Percentiles rank a stretch among this genome's conserved stretches.
Conservation (phyloP, 1,140 invertebrate species). For the Drosophila orena region DNA sequence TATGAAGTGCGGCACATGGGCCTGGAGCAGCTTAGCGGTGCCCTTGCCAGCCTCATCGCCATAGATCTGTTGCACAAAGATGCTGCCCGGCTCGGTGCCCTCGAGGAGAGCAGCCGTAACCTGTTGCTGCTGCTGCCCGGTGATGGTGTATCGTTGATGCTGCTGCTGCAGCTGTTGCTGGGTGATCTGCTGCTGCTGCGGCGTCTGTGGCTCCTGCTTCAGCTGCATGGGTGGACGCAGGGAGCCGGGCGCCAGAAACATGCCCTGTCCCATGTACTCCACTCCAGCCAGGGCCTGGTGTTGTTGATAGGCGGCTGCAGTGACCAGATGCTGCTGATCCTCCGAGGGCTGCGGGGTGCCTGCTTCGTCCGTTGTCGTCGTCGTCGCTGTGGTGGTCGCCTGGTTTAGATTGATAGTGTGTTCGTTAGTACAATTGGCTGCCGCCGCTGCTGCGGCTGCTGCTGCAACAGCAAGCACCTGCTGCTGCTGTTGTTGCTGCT, state of each 20-base stretch:
- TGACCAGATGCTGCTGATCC: constrained; percentile 51
- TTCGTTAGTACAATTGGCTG: constrained; percentile 78
- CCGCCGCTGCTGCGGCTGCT: constrained; percentile 55
- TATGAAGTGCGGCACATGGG: constrained; percentile 80
- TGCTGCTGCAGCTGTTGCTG: constrained; percentile 60
- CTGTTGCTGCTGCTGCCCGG: constrained; percentile 67
- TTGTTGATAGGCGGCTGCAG: constrained; percentile 67
- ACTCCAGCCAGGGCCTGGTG: constrained; percentile 56
- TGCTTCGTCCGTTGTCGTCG: constrained; percentile 27
- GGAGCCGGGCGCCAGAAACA: constrained; percentile 73
- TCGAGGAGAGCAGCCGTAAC: constrained; percentile 52
- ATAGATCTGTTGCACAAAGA: constrained; percentile 79
- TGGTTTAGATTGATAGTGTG: constrained; percentile 84
- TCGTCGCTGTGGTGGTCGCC: constrained; percentile 39
- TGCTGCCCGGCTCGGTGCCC: constrained; percentile 71
- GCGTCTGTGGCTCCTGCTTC: constrained; percentile 69
- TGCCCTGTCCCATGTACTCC: constrained; percentile 82
- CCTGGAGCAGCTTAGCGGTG: constrained; percentile 71
- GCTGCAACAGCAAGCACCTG: constrained; percentile 61
- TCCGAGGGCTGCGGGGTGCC: constrained; percentile 29
- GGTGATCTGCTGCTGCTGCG: constrained; percentile 56
- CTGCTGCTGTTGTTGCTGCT: constrained; percentile 62
- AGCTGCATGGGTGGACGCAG: constrained; percentile 65
- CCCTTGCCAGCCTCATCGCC: constrained; percentile 66
- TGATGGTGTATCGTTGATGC: constrained; percentile 57